Base-by-base conservation (phyloP, 1,140 invertebrate genomes). In the Caenorhabditis elegans region DNA sequence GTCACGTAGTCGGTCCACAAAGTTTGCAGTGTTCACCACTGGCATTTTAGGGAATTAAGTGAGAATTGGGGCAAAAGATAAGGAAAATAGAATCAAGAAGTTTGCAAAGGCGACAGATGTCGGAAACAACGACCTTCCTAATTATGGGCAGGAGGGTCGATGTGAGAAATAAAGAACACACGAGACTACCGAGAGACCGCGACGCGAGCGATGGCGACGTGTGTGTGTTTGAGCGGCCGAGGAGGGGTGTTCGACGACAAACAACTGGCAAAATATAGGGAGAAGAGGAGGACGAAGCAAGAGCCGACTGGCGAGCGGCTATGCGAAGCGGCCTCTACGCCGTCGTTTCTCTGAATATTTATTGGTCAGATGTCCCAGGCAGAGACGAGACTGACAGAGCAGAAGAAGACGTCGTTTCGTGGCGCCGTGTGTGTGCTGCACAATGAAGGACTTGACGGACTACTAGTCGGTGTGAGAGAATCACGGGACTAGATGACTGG, bases 391-490 rank as follows among this genome's bases (percentile, higher is more conserved):
- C 60, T 39, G 60, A 39, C 60, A 70, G 60, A 39, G 26, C 8
- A 39, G 60, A 22, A 39, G 60, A 70, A 70, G 60, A 31, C 34
- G 34, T 39, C 15, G 19, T 17, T 22, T n/a, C n/a, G n/a, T n/a
- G n/a, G n/a, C n/a, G 60, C 19, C 39, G 34, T 70, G 60, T 28
- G n/a, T n/a, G n/a, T n/a, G n/a, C n/a, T n/a, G 34, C 60, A 70
- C 60, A 70, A 70, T 70, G 60, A 70, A 70, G 60, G 34, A 70
- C 60, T 70, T 70, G 60, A 39, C 60, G 60, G 60, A 70, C 60
- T 39, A 70, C 60, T 70, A 53, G 19, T 26, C 31, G 60, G 60
- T 39, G 60, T 70, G 60, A 70, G 60, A 28, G 60, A 70, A 70
- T 70, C 60, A 70, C 60, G 60, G 60, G 60, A 39, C 60, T 19